These are phyloP conservation scores for Chlorops oryzae DNA, from an alignment of 1,140 invertebrate species.

Conservation along the genomic window DNA sequence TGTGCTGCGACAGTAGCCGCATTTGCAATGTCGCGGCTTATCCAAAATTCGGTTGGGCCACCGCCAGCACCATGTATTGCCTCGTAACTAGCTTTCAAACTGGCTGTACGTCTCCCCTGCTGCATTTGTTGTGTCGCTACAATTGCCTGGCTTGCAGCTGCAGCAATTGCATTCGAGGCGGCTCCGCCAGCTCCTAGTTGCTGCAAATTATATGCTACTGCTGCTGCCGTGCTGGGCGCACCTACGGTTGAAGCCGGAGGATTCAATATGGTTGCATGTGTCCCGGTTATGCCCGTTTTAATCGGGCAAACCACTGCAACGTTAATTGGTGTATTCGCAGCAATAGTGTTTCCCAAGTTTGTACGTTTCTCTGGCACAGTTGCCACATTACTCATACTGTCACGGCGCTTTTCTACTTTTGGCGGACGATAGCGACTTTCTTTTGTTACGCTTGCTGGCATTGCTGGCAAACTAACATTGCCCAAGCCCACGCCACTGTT, in stretches of 20 bases:
- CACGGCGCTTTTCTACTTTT: slow-evolving; percentile 53
- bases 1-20: slow-evolving; percentile 13
- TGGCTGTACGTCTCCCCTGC: slow-evolving; percentile 86
- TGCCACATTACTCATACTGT: slow-evolving; percentile 49
- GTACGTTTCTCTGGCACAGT: slow-evolving; percentile 49
- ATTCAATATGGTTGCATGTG: slow-evolving; percentile 11
- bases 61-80: slow-evolving; percentile 62
- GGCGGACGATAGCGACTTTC: slow-evolving; percentile 42
- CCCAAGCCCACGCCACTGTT: slow-evolving; percentile 3
- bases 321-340: slow-evolving; percentile 16
- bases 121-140: slow-evolving; percentile 96
- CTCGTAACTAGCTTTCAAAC: slow-evolving; percentile 90
- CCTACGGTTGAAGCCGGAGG: slow-evolving; percentile 17
- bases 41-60: slow-evolving; percentile 54
- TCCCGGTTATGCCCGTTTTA: slow-evolving; percentile 16
- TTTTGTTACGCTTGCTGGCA: slow-evolving; percentile 5
- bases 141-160: slow-evolving; percentile 92
- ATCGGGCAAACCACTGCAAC: slow-evolving; percentile 15
- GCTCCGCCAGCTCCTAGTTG: slow-evolving; percentile 52
- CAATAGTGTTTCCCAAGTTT: slow-evolving; percentile 28
- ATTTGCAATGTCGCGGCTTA: slow-evolving; percentile 19
- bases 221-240: slow-evolving; percentile 13
- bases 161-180: slow-evolving; percentile 79
- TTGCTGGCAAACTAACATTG: slow-evolving; percentile 9
- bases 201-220: slow-evolving; percentile 49